Evolutionary conservation across 2,113 vertebrate species (phyloP).

Genomic region (Xiphias gladius): DNA sequence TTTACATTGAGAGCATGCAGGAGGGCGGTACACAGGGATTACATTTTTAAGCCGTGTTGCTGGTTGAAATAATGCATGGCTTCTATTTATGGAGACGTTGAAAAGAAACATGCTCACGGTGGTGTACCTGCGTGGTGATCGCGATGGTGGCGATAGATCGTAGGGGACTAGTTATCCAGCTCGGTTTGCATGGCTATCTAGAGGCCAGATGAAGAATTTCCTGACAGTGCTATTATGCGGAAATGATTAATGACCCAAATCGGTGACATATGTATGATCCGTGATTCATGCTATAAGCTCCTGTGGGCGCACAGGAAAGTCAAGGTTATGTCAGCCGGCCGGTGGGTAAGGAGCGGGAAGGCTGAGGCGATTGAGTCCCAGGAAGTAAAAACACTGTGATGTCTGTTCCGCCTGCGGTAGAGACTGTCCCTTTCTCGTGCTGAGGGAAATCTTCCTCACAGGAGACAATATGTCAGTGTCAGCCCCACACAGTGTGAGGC

Average conservation of each 20-base stretch:
- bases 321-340: slow-evolving; percentile 29
- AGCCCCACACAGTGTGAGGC: not conserved
- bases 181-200: slow-evolving; percentile 1
- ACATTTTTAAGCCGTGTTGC: slow-evolving; percentile 23
- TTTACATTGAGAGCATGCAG: slow-evolving; percentile 4
- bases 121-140: not conserved
- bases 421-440: not conserved
- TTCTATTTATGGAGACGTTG: slow-evolving; percentile 15
- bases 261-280: not conserved
- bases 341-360: not conserved
- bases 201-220: slow-evolving; percentile 6
- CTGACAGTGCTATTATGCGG: not conserved
- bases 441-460: not conserved
- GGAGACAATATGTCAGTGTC: slow-evolving; percentile 27
- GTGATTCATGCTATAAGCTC: not conserved
- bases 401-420: not conserved
- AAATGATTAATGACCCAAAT: slow-evolving; percentile 42
- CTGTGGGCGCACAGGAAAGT: slow-evolving; percentile 19
- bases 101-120: not conserved
- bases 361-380: slow-evolving; percentile 1
- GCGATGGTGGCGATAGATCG: not conserved
- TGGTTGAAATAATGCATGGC: not conserved
- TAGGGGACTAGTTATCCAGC: not conserved
- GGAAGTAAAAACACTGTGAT: not conserved
- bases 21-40: slow-evolving; percentile 23